Conservation (phyloP, 1,140 invertebrate genomes). For the Drosophila sp. region DNA sequence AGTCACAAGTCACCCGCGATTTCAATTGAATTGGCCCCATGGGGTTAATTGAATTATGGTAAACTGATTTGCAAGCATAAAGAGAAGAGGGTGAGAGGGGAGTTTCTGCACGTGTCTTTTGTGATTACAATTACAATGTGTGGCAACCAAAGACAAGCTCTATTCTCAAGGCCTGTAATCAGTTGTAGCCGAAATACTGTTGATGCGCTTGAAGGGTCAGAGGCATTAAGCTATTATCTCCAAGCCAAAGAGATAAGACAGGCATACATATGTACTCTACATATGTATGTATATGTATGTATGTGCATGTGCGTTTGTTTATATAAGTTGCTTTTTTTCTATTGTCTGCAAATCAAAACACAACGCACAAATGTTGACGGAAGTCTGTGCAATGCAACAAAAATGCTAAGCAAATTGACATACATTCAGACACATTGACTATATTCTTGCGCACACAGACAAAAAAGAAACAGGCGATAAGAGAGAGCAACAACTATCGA, state of each 20-base stretch:
- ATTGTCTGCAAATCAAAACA: conserved; percentile 42
- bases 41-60: conserved; percentile 81
- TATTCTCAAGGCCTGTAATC: conserved; percentile 18
- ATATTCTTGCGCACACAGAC: conserved; percentile 39
- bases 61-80: conserved; percentile 62
- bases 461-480: conserved; percentile 5
- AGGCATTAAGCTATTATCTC: conserved; percentile 40
- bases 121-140: not conserved
- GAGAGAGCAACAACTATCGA: conserved; percentile 8
- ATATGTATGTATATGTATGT: conserved; percentile 2
- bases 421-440: conserved; percentile 2
- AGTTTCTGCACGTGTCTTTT: conserved; percentile 46
- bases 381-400: conserved; percentile 34
- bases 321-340: conserved; percentile 25
- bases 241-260: conserved; percentile 28
- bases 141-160: not conserved
- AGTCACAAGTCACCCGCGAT: conserved; percentile 51
- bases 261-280: conserved; percentile 1
- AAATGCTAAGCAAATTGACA: conserved; percentile 15
- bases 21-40: conserved; percentile 75
- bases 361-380: conserved; percentile 37
- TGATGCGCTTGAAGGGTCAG: conserved; percentile 47
- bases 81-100: not conserved
- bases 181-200: conserved; percentile 20
- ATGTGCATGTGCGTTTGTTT: conserved; percentile 25